Evolutionary conservation across 1,140 invertebrate species (phyloP), one percentile per base, ranked within the genome.

Genomic region (Globodera ellingtonae): DNA sequence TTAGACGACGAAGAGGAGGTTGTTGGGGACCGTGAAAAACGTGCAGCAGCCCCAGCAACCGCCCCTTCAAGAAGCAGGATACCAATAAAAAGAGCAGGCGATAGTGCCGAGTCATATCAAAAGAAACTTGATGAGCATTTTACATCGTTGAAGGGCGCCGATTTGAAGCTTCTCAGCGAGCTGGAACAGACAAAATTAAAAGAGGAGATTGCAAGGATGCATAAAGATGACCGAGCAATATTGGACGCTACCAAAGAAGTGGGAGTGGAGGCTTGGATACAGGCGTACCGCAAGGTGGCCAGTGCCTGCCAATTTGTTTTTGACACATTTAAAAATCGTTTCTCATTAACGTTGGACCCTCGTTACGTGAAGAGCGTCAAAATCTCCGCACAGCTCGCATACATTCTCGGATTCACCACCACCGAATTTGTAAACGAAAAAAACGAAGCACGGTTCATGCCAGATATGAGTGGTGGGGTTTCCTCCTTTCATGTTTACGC

Each of bases 291-390:
- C 47, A 70, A 13, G 10, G 24, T 46, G 2, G 47, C 7, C 35
- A 13, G 10, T 44, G 67, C 67, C 24, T 70, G 67, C 4, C 35
- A 70, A 44, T 70, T 70, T 70, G 67, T 44, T 44, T 70, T 70
- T 15, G 8, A 70, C 9, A 15, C 8, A 44, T 15, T 44, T 10
- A 70, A 70, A 70, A 35, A 35, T 35, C 35, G 35, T 3, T 35
- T 35, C 1, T 35, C 35, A 3, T 35, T 35, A 35, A 35, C 10
- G 6, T 44, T 70, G 10, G 67, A 70, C 15, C 35, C 35, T 13
- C 10, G 67, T 1, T 70, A 70, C 13, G 15, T 70, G 2, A 46
- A 70, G 13, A 8, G 47, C 35, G 47, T 70, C 47, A 46, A 70
- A 70, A 9, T 70, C 35, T 44, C 67, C n/a, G n/a, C n/a, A n/a